Evolutionary conservation across 2,113 vertebrate genomes (phyloP).

Genomic region (Bubo scandiacus): DNA sequence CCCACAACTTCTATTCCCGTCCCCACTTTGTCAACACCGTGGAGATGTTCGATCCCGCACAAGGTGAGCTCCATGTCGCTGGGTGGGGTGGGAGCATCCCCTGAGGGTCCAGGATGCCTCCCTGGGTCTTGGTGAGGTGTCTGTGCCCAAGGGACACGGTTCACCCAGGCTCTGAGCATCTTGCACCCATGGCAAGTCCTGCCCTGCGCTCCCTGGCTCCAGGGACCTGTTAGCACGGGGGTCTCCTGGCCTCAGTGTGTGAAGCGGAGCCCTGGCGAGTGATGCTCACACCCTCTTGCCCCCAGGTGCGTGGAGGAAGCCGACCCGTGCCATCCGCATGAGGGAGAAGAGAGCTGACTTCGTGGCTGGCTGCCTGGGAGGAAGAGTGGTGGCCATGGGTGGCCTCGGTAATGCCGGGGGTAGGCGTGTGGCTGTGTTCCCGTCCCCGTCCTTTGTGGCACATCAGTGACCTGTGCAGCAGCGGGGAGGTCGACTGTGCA

Average conservation of each 20-base stretch:
- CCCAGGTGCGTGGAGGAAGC: slow-evolving; percentile 89
- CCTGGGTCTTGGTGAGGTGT: background rate
- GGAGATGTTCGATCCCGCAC: slow-evolving; percentile 91
- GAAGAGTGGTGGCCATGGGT: slow-evolving; percentile 86
- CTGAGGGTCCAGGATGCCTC: background rate
- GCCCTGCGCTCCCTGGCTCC: background rate
- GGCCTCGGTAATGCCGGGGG: slow-evolving; percentile 83
- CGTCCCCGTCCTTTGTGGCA: background rate
- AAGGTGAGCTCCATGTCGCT: slow-evolving; percentile 77
- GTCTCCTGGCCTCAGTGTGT: background rate
- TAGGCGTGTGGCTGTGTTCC: background rate
- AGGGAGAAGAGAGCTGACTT: slow-evolving; percentile 96
- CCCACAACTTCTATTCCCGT: slow-evolving; percentile 98
- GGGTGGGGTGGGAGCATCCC: background rate
- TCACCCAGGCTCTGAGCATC: background rate
- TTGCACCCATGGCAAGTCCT: background rate
- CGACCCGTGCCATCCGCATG: slow-evolving; percentile 87
- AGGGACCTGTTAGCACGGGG: background rate
- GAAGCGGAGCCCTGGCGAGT: rapidly evolving
- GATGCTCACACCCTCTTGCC: background rate
- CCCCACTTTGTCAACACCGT: slow-evolving; percentile 97
- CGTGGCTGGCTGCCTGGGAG: slow-evolving; percentile 88
- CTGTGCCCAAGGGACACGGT: background rate
- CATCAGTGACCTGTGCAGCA: background rate
- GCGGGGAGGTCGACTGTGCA: background rate